Percentiles rank a stretch among this genome's conserved stretches.
phyloP scores from a whole-genome alignment of 2,113 vertebrate genomes.

The Notiomystis cincta region DNA sequence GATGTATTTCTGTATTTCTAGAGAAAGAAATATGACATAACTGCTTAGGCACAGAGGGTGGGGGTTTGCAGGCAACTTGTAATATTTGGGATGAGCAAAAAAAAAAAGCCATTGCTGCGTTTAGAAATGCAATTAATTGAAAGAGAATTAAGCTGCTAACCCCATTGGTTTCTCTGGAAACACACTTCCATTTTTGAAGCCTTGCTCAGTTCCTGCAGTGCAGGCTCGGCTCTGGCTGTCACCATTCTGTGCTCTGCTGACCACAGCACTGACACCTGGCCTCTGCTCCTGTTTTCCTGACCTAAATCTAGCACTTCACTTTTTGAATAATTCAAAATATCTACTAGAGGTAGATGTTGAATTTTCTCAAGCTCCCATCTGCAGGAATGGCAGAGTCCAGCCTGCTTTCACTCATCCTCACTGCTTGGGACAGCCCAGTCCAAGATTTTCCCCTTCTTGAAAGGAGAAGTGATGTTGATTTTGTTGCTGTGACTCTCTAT shows the following conservation, averaged over 20 bases:
- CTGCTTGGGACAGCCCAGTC: background rate
- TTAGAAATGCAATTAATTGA: background rate
- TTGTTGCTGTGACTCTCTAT: background rate
- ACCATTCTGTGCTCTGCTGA: background rate
- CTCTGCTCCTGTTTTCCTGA: background rate
- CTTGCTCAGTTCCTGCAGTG: background rate
- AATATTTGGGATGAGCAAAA: background rate
- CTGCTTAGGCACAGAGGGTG: background rate
- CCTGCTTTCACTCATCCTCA: background rate
- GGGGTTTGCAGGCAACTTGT: background rate
- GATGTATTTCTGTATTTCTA: background rate
- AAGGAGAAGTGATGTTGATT: background rate
- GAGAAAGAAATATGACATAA: background rate
- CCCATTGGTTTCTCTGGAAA: background rate
- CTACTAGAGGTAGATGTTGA: background rate
- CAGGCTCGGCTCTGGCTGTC: background rate
- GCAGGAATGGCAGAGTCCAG: background rate
- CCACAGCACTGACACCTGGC: background rate
- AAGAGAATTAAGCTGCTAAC: background rate
- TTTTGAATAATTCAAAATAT: background rate
- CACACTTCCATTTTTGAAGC: background rate
- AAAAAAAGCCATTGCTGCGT: background rate
- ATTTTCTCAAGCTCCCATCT: background rate
- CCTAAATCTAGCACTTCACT: background rate
- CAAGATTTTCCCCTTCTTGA: background rate